phyloP scores from a whole-genome alignment of 2,797 vertebrate genomes.

The Eospalax fontanierii region DNA sequence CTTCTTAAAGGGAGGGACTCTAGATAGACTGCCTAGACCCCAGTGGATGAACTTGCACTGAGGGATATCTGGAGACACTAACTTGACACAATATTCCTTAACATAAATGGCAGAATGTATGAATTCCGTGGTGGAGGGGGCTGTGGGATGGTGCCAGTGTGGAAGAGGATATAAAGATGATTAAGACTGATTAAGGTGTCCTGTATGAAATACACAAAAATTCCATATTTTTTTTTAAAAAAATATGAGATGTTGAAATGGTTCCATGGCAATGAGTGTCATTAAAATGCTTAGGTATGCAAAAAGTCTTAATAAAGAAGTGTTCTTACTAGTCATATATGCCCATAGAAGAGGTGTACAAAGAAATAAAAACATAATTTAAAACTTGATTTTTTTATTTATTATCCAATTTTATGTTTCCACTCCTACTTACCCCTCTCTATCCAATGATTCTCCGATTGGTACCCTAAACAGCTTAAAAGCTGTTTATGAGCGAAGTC shows the following conservation, averaged over 20 bases:
- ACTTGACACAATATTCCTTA: too few species aligned
- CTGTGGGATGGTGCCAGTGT: too few species aligned
- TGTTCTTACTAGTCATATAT: constrained; percentile 18
- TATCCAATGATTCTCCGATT: neutral
- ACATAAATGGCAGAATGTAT: too few species aligned
- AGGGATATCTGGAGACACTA: too few species aligned
- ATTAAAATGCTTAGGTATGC: constrained; percentile 74
- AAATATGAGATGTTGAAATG: constrained; percentile 76
- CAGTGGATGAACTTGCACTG: too few species aligned
- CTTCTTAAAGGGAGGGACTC: too few species aligned
- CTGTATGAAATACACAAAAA: too few species aligned
- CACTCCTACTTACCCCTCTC: neutral
- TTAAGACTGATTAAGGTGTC: too few species aligned
- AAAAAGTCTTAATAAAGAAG: constrained; percentile 69
- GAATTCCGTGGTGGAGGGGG: too few species aligned
- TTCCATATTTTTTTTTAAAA: too few species aligned
- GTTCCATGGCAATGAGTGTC: constrained; percentile 39
- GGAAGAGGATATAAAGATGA: too few species aligned
- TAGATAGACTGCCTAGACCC: too few species aligned
- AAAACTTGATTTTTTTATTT: neutral
- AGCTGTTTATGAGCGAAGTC: constrained; percentile 42
- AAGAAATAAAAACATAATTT: neutral
- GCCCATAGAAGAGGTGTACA: neutral
- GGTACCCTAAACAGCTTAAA: constrained; percentile 52
- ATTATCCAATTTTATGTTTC: neutral